Evolutionary conservation across 2,888 invertebrate genomes (phyloP), one percentile per base, ranked within the genome.

Genomic region (Pterostichus madidus): DNA sequence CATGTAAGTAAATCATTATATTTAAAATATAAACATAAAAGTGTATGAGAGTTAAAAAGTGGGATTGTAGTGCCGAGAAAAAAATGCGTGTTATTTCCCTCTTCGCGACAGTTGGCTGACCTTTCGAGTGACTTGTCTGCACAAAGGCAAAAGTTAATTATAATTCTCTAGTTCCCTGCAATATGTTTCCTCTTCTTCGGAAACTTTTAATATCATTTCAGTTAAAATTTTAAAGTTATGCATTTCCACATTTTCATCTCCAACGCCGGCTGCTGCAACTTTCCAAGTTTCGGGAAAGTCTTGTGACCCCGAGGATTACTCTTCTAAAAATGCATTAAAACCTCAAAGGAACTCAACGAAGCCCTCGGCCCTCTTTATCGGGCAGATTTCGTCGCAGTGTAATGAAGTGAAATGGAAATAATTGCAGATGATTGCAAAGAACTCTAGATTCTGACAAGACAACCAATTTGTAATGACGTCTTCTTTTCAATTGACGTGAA

Each of bases 191-290:
- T 82, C 39, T 44, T 75, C 56, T 76, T 39, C 52, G 68, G 13
- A 83, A 83, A 83, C 64, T 83, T 83, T 83, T 83, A 83, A 83
- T 83, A 83, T 83, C 49, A 83, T 83, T 83, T 64, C 52, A 83
- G 83, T 83, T 83, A 83, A 83, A 80, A 83, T 83, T 76, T 64
- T 64, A 76, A 83, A 83, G 83, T 83, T 83, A 83, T 83, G 83
- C 83, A 83, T 83, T 80, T 80, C 80, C 71, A 78, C 78, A 78
- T 78, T 73, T 80, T 80, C 73, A 80, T 71, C 73, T 73, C 31
- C 80, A 49, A 32, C 80, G 49, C 24, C 59, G 75, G 81, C 61
- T 46, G 13, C 81, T 10, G 39, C 11, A 71, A 71, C 39, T 71
- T 71, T 44, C 13, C 35, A 75, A 75, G 49, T 71, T 71, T 71